Percentiles rank a stretch among this genome's conserved stretches.
Conservation (phyloP, 2,113 vertebrate genomes). For the Podarcis raffonei region DNA sequence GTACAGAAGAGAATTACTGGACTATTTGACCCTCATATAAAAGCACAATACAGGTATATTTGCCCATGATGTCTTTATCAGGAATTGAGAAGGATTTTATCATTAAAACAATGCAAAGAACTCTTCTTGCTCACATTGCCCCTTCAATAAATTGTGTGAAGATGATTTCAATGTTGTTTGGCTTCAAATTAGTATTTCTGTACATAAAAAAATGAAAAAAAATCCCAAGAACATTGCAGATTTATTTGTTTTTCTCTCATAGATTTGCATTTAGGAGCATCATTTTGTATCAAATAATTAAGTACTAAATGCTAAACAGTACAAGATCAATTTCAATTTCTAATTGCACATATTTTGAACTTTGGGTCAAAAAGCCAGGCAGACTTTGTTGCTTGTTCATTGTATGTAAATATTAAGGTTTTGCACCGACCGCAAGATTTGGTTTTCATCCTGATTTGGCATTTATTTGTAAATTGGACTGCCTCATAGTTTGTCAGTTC, state of each 20-base stretch:
- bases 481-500: no score
- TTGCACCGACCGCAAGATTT: no score
- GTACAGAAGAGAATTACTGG: constrained; percentile 24
- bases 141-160: constrained; percentile 1
- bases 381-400: not conserved
- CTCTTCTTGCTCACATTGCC: not conserved
- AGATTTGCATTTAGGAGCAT: not conserved
- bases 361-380: not conserved
- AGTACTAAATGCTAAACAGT: not conserved
- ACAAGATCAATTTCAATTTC: not conserved
- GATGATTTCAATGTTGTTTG: not conserved
- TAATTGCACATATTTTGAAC: not conserved
- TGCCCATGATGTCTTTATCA: not conserved
- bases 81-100: not conserved
- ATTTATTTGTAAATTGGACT: no score
- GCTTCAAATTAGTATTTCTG: not conserved
- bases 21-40: constrained; percentile 12
- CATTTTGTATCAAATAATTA: not conserved
- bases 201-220: not conserved
- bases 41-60: constrained; percentile 16
- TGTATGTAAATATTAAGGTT: not conserved
- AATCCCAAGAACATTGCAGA: not conserved
- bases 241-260: not conserved
- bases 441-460: no score
- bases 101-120: not conserved